These are phyloP conservation scores for Strix aluco DNA, from an alignment of 2,113 vertebrate species.

Conservation along the genomic window DNA sequence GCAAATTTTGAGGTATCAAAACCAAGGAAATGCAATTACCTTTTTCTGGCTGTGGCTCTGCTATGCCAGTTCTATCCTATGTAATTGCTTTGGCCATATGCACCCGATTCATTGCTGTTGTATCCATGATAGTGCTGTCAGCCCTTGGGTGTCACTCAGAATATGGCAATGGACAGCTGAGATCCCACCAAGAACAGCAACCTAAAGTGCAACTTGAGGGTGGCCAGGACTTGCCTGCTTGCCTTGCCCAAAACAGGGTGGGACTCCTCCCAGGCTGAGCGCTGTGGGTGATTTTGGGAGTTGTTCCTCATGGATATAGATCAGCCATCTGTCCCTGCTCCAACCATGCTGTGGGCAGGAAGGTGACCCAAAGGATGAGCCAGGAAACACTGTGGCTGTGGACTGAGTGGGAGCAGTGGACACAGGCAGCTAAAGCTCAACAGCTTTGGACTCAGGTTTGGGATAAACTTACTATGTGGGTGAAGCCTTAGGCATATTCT, in stretches of 20 bases:
- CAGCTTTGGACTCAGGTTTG: not conserved
- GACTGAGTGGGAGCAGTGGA: not conserved
- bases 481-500: not conserved
- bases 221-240: not conserved
- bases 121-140: not conserved
- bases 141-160: not conserved
- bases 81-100: not conserved
- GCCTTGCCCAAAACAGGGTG: not conserved
- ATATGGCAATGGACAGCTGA: not conserved
- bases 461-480: not conserved
- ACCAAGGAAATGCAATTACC: not conserved
- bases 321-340: not conserved
- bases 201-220: not conserved
- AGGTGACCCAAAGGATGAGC: not conserved
- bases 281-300: not conserved
- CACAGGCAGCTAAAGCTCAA: not conserved
- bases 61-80: not conserved
- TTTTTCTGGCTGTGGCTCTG: not conserved
- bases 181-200: not conserved
- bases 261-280: not conserved
- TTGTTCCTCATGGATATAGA: not conserved
- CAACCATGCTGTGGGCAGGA: not conserved
- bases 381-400: not conserved
- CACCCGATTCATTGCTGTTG: fast-evolving
- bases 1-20: not conserved